Base-by-base conservation (phyloP, 2,888 invertebrate genomes). In the Drosophila infuscata region DNA sequence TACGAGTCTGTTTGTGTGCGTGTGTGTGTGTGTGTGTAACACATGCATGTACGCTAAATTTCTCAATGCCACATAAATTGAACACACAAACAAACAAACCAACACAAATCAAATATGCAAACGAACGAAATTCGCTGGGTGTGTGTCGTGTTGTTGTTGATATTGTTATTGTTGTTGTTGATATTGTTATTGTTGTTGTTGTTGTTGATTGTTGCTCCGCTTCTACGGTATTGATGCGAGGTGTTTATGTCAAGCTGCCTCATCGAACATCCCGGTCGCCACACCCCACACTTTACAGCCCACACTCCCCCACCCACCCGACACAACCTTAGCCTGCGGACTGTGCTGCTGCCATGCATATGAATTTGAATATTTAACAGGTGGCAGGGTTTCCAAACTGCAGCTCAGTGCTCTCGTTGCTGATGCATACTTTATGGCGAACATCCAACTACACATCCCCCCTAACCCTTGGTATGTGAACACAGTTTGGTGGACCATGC, bases 341-440 rank as follows among this genome's bases (percentile, higher is more conserved):
- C 63, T 48, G 17, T 38, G 62, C 70, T 60, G 48, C 61, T 74
- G 71, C 69, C 74, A 83, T 85, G 89, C 85, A 85, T 81, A 85
- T 81, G 75, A 85, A 88, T 86, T 90, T 85, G 88, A 86, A 90
- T 90, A 90, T 86, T 90, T 90, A 88, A 85, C 86, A 90, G 83
- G 81, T 74, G 71, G 56, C 70, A 69, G 64, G 41, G 60, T 67
- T 73, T 70, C 58, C 61, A 72, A 62, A 68, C 71, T 72, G 65
- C 75, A 74, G 58, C 77, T 69, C 32, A 74, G 59, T 70, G 71
- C 59, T 56, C 69, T 78, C 81, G 87, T 72, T 73, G 63, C 75
- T 73, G 77, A 79, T 85, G 82, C 89, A 85, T 85, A 87, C 88
- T 89, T 81, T 71, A 85, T 85, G 71, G 52, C 61, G 38, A 35